Percentiles rank a stretch among this genome's conserved stretches.
These are phyloP conservation scores for Apostichopus californicus DNA, from an alignment of 35 echinoderm and acorn worm species.

Conservation along the genomic window DNA sequence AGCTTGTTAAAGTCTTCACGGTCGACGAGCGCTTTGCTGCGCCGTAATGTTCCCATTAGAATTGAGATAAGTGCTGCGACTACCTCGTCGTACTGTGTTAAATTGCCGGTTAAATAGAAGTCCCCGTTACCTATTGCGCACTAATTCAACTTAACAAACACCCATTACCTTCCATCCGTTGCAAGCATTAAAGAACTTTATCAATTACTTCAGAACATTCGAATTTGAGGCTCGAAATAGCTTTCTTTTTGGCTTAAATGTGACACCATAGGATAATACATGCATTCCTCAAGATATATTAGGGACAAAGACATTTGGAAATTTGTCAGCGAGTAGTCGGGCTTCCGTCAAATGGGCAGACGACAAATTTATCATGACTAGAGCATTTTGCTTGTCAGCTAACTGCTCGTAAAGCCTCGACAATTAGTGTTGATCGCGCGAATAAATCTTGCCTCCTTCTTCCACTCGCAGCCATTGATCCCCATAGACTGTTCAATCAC, in stretches of 20 bases:
- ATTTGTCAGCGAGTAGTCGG: conserved; percentile 42
- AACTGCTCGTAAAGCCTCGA: conserved; percentile 59
- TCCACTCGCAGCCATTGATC: conserved; percentile 31
- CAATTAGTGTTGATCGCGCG: conserved; percentile 60
- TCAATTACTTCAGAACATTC: conserved; percentile 58
- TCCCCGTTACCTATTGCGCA: conserved; percentile 36
- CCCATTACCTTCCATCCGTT: conserved; percentile 59
- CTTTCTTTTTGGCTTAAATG: conserved; percentile 25
- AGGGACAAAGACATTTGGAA: conserved; percentile 50
- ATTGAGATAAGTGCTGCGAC: conserved; percentile 60
- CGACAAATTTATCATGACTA: conserved; percentile 65
- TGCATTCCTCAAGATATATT: conserved; percentile 46
- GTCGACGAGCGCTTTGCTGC: conserved; percentile 27
- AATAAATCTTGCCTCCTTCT: conserved; percentile 46
- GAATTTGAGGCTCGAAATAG: conserved; percentile 41
- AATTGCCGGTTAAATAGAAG: conserved; percentile 55
- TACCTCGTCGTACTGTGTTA: conserved; percentile 32
- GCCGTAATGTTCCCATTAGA: conserved; percentile 57
- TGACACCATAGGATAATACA: conserved; percentile 34
- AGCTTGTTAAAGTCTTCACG: conserved; percentile 56
- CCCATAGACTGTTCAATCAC: conserved; percentile 31
- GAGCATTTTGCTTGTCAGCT: conserved; percentile 56
- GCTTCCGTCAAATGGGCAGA: conserved; percentile 46
- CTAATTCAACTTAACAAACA: conserved; percentile 61
- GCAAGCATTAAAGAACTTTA: conserved; percentile 62